phyloP scores from a whole-genome alignment of 2,113 vertebrate genomes.

The Malurus alboscapulatus region DNA sequence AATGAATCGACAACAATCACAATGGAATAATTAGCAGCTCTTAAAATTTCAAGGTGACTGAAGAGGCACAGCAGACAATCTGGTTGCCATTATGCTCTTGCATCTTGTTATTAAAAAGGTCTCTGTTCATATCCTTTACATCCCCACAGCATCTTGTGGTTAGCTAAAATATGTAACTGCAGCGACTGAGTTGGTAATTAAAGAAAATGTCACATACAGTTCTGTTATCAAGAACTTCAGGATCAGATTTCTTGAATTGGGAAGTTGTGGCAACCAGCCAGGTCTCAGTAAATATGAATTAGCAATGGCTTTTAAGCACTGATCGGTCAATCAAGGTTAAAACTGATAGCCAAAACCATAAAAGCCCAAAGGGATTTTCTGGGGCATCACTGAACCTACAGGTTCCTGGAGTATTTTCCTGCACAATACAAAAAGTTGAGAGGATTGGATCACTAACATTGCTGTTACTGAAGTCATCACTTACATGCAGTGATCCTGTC shows the following conservation, averaged over 20 bases:
- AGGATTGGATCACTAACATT: neutral
- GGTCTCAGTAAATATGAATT: neutral
- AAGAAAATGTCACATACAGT: neutral
- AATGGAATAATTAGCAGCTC: neutral
- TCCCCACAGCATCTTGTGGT: neutral
- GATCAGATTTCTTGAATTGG: neutral
- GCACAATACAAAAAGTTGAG: neutral
- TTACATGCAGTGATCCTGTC: neutral
- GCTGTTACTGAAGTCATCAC: neutral
- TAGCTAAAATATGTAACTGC: neutral
- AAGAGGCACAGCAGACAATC: neutral
- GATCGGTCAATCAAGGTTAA: neutral
- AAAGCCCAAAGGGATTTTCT: neutral
- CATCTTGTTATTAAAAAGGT: neutral
- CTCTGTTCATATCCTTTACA: neutral
- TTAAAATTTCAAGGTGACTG: neutral
- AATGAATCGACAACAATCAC: neutral
- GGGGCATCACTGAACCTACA: neutral
- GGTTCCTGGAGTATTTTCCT: neutral
- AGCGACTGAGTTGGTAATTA: neutral
- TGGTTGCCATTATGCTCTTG: neutral
- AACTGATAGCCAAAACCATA: neutral
- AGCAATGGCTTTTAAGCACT: neutral
- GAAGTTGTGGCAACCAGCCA: neutral
- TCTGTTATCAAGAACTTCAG: neutral